Base-by-base conservation (phyloP, 2,797 vertebrate species). In the Kryptolebias ocellatus region DNA sequence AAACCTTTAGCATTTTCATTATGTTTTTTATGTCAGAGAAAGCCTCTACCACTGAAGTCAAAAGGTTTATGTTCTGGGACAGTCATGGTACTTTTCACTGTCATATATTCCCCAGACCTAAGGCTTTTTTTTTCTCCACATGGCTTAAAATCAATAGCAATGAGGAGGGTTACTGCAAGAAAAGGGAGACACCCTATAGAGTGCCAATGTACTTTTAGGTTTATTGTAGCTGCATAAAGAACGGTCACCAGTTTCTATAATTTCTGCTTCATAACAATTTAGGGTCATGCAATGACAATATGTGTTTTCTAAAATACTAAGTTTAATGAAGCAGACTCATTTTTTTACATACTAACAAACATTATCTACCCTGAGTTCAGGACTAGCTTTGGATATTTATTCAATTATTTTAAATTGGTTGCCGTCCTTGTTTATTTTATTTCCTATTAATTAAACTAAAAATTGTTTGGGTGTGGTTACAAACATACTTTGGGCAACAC, bases 101-200 rank as follows among this genome's bases (percentile, higher is more conserved):
- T 78, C 64, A 64, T 76, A 64, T 34, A 70, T 79, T 84, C 64
- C 54, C 61, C 34, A 60, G 59, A 70, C 65, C 61, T 61, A 73
- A 49, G 51, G 53, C 64, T 53, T 64, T 53, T 39, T 57, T 67
- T 53, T 53, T 79, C 62, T 74, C 65, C 72, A 64, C 47, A 34
- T 75, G 73, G 28, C 82, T 71, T 67, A 72, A 83, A 80, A 79
- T 85, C 83, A 37, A 78, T 83, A 79, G 67, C 55, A 58, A 67
- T 78, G 75, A 80, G 74, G 63, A 79, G 73, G 79, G 75, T 81
- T 70, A 75, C 53, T 50, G 59, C 14, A 49, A 67, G 54, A 57
- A 63, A 39, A 34, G 9, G 45, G 53, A 51, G n/a, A n/a, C 47
- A 58, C 69, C 55, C 50, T 70, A 70, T 58, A 66, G 58, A 65